phyloP scores from a whole-genome alignment of 2,888 invertebrate genomes.

The Heterodera filipjevi region DNA sequence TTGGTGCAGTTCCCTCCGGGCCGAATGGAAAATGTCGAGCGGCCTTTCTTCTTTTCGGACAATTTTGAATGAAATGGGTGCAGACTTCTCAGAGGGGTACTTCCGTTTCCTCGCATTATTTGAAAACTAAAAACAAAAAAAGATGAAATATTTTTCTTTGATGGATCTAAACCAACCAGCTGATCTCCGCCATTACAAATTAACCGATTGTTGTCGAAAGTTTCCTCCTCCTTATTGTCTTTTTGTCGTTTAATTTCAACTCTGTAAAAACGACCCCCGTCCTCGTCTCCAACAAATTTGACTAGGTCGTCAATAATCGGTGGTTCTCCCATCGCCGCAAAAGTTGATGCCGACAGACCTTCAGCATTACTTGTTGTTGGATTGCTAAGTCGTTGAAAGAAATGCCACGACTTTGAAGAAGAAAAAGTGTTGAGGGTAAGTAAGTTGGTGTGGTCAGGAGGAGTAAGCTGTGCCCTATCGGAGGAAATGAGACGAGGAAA shows the following conservation, averaged over 20 bases:
- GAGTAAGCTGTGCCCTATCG: not conserved
- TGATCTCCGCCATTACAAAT: not conserved
- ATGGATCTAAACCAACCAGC: not conserved
- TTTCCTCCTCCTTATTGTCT: not conserved
- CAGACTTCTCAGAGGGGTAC: not conserved
- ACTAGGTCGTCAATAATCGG: slow-evolving; percentile 4
- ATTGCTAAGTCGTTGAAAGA: slow-evolving; percentile 18
- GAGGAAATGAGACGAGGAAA: slow-evolving; percentile 13
- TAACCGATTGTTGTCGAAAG: not conserved
- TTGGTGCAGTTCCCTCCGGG: not conserved
- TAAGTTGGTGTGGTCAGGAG: not conserved
- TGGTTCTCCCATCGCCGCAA: not conserved
- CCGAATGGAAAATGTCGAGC: not conserved
- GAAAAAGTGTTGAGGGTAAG: slow-evolving; percentile 11
- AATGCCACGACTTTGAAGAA: slow-evolving; percentile 19
- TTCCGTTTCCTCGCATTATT: slow-evolving; percentile 25
- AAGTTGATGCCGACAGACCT: not conserved
- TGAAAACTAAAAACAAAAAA: not conserved
- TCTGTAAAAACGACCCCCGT: slow-evolving; percentile 20
- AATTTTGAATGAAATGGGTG: not conserved
- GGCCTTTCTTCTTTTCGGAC: not conserved
- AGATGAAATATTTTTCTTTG: not conserved
- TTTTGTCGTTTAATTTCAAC: not conserved
- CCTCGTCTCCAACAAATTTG: slow-evolving; percentile 15
- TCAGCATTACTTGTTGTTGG: not conserved